Base-by-base conservation (phyloP, 2,888 invertebrate species). In the Vesta saturnalis region DNA sequence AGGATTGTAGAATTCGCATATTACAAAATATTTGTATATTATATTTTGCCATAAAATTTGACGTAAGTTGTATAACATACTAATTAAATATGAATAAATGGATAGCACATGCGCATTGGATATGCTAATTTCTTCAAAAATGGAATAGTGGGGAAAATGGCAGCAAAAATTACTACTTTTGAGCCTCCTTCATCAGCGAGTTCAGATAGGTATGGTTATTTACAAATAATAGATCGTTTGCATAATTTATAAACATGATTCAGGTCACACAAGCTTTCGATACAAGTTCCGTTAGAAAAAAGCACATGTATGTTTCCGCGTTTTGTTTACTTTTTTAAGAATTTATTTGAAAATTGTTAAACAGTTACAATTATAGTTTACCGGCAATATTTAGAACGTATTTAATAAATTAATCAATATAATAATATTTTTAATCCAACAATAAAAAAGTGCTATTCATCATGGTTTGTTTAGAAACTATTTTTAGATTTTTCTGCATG, bases 101-200 rank as follows among this genome's bases (percentile, higher is more conserved):
- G 12, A 4, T 52, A 21, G 19, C 52, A 19, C 52, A 21, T 19
- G 52, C 52, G 52, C 19, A 19, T 21, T 49, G 16, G 14, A 3
- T 1, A 4, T 49, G 3, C 8, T 52, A 12, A 19, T 19, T 52
- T 52, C 21, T 21, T 22, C 21, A 43, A 59, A 16, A 62, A 35
- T 55, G 21, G 15, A 58, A 30, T 43, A 58, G 58, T 58, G 58
- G 65, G 65, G 56, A 69, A 75, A 69, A 87, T 87, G 87, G 87
- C 87, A 78, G 86, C 87, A 56, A 87, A 86, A 79, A 81, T 87
- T 73, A 84, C 83, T 79, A 90, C 89, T 82, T 90, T 92, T 80
- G 94, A 94, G 85, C 93, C 94, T 75, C 94, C 94, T 77, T 95
- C 95, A 83, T 95, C 95, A 69, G 95, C 94, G 73, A 95, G 95